Percentiles rank a stretch among this genome's conserved stretches.
phyloP scores from a whole-genome alignment of 2,113 vertebrate species.

The Oryzias woworae region DNA sequence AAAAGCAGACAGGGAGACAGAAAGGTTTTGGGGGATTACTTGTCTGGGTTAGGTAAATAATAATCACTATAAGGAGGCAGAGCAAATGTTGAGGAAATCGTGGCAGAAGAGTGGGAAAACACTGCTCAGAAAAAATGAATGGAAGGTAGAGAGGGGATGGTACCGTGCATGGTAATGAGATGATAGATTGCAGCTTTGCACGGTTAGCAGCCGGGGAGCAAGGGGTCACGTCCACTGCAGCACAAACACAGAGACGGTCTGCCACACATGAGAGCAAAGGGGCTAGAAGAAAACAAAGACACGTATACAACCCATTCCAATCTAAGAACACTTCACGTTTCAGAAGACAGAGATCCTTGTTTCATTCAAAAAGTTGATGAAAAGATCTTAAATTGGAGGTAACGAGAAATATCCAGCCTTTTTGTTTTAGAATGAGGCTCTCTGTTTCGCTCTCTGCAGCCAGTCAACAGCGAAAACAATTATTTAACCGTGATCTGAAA shows the following conservation, averaged over 20 bases:
- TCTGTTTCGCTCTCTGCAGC: constrained; percentile 13
- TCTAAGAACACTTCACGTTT: not conserved
- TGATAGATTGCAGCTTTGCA: not conserved
- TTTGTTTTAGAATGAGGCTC: constrained; percentile 17
- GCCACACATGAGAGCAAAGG: not conserved
- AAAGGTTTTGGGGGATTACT: too few species aligned
- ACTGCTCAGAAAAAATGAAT: too few species aligned
- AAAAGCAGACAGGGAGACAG: too few species aligned
- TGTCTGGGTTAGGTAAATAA: too few species aligned
- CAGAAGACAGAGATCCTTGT: not conserved
- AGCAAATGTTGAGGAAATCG: too few species aligned
- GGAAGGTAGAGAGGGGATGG: too few species aligned
- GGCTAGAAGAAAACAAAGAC: not conserved
- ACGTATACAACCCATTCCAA: not conserved
- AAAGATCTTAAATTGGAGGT: constrained; percentile 12
- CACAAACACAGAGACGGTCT: not conserved
- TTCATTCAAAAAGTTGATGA: not conserved
- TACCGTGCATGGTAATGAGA: not conserved
- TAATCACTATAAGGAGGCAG: too few species aligned
- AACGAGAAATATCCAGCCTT: constrained; percentile 23
- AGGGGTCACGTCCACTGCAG: not conserved
- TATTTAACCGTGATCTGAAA: constrained; percentile 31
- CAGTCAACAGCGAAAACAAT: constrained; percentile 16
- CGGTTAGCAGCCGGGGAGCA: not conserved
- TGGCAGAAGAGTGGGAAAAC: too few species aligned